Percentiles rank a stretch among this genome's conserved stretches.
Conservation (phyloP, 2,888 invertebrate species). For the Petrophora chlorosata region DNA sequence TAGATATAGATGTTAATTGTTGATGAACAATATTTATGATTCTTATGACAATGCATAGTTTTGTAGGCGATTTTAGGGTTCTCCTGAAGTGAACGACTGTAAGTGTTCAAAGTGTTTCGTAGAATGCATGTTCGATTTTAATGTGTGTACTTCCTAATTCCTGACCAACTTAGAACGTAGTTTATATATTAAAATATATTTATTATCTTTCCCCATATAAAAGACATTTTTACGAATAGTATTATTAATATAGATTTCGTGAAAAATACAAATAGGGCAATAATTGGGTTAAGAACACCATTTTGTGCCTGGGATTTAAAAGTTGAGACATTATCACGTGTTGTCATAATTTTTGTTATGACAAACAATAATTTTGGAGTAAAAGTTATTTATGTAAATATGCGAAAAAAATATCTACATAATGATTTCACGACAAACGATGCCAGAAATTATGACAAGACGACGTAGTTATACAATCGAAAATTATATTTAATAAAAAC, state of each 20-base stretch:
- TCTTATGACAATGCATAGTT: conserved; percentile 45
- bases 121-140: conserved; percentile 30
- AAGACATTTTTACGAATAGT: conserved; percentile 84
- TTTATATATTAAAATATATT: conserved; percentile 71
- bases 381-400: conserved; percentile 17
- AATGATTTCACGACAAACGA: conserved; percentile 3
- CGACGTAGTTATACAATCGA: conserved; percentile 44
- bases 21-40: conserved; percentile 42
- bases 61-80: conserved; percentile 40
- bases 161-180: conserved; percentile 79
- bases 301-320: conserved; percentile 72
- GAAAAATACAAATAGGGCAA: conserved; percentile 67
- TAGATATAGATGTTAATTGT: conserved; percentile 37
- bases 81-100: conserved; percentile 38
- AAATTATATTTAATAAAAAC: conserved; percentile 62
- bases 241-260: conserved; percentile 82
- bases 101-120: conserved; percentile 25
- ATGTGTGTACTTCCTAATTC: conserved; percentile 75
- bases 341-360: conserved; percentile 51
- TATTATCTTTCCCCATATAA: conserved; percentile 71
- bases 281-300: conserved; percentile 80
- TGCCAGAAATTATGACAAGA: conserved; percentile 58
- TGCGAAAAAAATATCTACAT: conserved; percentile 11
- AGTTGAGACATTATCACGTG: conserved; percentile 68
- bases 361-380: conserved; percentile 29